These are phyloP conservation scores for Pheosia gnoma DNA, from an alignment of 2,888 invertebrate genomes.

Conservation along the genomic window DNA sequence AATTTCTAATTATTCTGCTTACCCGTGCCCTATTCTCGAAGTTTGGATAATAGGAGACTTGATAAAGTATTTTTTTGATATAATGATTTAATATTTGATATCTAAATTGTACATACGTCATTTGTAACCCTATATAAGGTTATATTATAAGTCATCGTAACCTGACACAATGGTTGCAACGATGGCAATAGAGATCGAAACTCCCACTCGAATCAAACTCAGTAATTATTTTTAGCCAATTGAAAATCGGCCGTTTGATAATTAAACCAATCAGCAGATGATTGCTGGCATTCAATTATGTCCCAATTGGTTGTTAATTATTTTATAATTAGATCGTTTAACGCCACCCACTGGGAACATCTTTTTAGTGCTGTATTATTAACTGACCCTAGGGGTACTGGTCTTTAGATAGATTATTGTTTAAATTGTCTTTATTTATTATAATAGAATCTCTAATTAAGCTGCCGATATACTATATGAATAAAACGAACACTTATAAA, in stretches of 20 bases:
- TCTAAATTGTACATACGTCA: too few relatives aligned
- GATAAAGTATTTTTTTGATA: not conserved
- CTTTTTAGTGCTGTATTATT: not conserved
- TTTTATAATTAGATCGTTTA: conserved; percentile 4
- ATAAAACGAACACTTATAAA: too few relatives aligned
- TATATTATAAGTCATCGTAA: too few relatives aligned
- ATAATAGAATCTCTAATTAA: too few relatives aligned
- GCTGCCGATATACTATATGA: too few relatives aligned
- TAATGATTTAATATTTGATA: not conserved
- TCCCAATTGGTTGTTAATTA: conserved; percentile 33
- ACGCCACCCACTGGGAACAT: not conserved
- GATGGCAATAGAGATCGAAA: not conserved
- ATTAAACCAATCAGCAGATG: conserved; percentile 38
- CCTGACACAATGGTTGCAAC: too few relatives aligned
- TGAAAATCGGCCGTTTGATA: conserved; percentile 30
- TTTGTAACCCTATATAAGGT: too few relatives aligned
- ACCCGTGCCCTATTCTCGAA: not conserved
- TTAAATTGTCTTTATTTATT: too few relatives aligned
- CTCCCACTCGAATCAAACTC: not conserved
- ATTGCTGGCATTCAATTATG: conserved; percentile 38
- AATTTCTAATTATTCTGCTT: conserved; percentile 5
- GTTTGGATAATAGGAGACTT: not conserved
- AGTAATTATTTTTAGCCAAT: conserved; percentile 12
- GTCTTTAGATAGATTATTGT: not conserved
- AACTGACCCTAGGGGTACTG: not conserved